A percentile compares a stretch with the other conserved stretches of the same genome.
phyloP scores from a whole-genome alignment of 2,113 vertebrate genomes.

The Mohoua ochrocephala region DNA sequence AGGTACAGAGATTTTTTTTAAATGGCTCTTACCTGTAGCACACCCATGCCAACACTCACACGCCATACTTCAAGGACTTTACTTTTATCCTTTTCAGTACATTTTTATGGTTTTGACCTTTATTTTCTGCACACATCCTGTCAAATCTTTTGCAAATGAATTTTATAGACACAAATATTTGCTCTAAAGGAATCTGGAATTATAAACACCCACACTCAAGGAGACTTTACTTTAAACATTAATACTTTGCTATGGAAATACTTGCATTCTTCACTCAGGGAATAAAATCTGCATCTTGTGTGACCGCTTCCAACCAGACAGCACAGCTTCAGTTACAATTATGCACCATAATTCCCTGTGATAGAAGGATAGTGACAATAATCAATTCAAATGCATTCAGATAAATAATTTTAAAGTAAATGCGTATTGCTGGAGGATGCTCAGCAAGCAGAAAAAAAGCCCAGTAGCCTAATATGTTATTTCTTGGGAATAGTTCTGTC shows the following conservation, averaged over 20 bases:
- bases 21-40: background rate
- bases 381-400: constrained; percentile 31
- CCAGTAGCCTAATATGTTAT: background rate
- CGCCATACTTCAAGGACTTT: background rate
- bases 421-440: background rate
- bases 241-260: constrained; percentile 34
- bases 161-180: constrained; percentile 32
- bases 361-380: background rate
- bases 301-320: background rate
- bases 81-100: background rate
- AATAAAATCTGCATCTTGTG: constrained; percentile 28
- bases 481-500: background rate
- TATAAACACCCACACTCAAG: constrained; percentile 25
- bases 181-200: constrained; percentile 5
- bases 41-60: background rate
- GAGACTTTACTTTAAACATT: constrained; percentile 27
- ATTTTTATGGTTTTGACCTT: constrained; percentile 19
- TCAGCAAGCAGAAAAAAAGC: background rate
- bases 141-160: background rate
- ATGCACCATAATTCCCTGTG: background rate
- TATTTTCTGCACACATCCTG: constrained; percentile 1
- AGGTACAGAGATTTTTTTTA: background rate
- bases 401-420: constrained; percentile 28
- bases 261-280: constrained; percentile 9
- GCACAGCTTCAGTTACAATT: background rate